phyloP scores from a whole-genome alignment of 2,113 vertebrate species.

The Sciurus niger region DNA sequence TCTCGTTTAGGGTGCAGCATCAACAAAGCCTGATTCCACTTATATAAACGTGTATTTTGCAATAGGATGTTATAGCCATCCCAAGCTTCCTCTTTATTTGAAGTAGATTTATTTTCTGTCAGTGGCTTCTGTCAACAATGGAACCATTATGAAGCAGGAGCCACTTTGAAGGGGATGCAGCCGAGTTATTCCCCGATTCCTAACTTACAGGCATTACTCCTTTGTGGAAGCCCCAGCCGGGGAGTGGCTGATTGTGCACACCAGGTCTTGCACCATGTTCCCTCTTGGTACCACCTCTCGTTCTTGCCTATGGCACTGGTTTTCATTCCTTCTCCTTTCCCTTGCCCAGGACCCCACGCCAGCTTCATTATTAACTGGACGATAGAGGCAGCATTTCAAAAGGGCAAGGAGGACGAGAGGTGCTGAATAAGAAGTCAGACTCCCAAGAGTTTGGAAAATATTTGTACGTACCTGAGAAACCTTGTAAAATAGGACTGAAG shows the following conservation, averaged over 20 bases:
- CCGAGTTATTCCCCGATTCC: not conserved
- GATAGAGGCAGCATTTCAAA: not conserved
- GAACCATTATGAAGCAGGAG: not conserved
- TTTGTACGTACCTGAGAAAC: not conserved
- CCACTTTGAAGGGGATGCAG: not conserved
- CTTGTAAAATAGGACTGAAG: not conserved
- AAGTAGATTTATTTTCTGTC: conserved; percentile 38
- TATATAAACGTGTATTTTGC: not conserved
- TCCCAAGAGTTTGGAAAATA: not conserved
- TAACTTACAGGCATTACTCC: not conserved
- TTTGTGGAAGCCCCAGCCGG: not conserved
- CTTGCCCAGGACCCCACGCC: not conserved
- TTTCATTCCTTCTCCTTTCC: not conserved
- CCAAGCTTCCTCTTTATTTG: not conserved
- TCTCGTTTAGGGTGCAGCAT: not conserved
- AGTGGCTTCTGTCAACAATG: not conserved
- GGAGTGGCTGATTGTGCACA: not conserved
- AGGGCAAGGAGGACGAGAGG: not conserved
- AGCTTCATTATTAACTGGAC: not conserved
- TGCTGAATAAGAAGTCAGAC: not conserved
- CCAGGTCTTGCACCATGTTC: not conserved
- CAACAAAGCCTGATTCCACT: not conserved
- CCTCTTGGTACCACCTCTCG: too few species aligned
- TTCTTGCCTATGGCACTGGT: not conserved
- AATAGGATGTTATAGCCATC: not conserved